Percentiles rank a stretch among this genome's conserved stretches.
phyloP scores from a whole-genome alignment of 2,797 vertebrate genomes.

The Enteromius argenteus region DNA sequence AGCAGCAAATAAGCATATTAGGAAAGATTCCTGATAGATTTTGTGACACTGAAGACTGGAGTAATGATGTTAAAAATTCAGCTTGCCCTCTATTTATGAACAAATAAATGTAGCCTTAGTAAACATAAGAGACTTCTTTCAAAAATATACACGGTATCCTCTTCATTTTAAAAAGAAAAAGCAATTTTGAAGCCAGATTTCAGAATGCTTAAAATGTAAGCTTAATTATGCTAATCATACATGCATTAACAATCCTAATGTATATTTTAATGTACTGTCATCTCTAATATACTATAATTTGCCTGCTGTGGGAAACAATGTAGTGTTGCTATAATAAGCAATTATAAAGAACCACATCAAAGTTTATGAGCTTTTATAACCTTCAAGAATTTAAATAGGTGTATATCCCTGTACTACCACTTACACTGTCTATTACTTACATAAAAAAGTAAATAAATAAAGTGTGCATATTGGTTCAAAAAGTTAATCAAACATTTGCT shows the following conservation, averaged over 20 bases:
- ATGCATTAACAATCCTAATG: not conserved
- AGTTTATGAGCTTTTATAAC: not conserved
- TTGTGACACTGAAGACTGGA: not conserved
- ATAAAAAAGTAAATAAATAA: not conserved
- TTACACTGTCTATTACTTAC: not conserved
- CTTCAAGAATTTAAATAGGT: not conserved
- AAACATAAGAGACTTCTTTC: not conserved
- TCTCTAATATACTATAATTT: not conserved
- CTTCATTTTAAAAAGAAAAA: not conserved
- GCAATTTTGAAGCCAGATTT: not conserved
- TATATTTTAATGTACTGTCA: not conserved
- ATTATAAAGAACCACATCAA: not conserved
- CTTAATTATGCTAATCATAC: not conserved
- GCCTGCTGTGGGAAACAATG: not conserved
- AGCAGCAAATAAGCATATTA: not conserved
- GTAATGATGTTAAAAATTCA: not conserved
- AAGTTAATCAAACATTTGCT: not conserved
- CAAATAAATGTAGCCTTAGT: not conserved
- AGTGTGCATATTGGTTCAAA: not conserved
- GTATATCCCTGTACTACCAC: not conserved
- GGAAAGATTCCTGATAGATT: not conserved
- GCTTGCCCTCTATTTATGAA: not conserved
- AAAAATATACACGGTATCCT: not conserved
- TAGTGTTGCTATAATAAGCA: not conserved
- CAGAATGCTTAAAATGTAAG: not conserved